These are phyloP conservation scores for Scelioninae gen. 1 DNA, from an alignment of 2,888 invertebrate genomes.

Conservation along the genomic window DNA sequence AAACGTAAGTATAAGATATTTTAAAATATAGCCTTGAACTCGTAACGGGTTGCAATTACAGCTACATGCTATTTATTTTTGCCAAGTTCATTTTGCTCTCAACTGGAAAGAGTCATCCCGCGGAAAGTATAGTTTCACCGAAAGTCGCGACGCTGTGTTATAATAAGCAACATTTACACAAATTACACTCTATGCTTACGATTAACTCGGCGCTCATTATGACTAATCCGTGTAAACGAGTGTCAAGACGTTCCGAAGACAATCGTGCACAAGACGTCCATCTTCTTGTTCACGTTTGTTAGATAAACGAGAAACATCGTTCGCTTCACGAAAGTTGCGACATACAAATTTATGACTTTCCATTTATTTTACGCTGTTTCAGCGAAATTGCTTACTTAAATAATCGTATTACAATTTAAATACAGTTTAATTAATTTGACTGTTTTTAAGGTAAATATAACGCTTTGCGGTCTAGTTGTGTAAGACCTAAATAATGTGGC, in stretches of 20 bases:
- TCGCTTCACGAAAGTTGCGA: constrained; percentile 53
- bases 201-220: constrained; percentile 47
- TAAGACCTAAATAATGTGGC: constrained; percentile 16
- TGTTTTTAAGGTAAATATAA: constrained; percentile 25
- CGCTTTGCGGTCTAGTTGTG: constrained; percentile 24
- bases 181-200: constrained; percentile 48
- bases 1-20: too few species aligned
- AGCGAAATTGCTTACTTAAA: constrained; percentile 53
- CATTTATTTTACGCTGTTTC: constrained; percentile 35
- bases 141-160: constrained; percentile 38
- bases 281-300: constrained; percentile 52
- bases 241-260: constrained; percentile 46
- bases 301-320: constrained; percentile 50
- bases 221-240: constrained; percentile 62
- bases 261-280: constrained; percentile 35
- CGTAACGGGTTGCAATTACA: constrained; percentile 34
- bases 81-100: constrained; percentile 45
- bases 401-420: constrained; percentile 41
- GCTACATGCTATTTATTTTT: constrained; percentile 44
- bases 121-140: constrained; percentile 51
- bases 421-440: constrained; percentile 50
- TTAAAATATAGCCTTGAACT: constrained; percentile 49
- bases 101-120: constrained; percentile 44
- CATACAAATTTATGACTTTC: constrained; percentile 58
- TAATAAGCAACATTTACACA: constrained; percentile 44